Evolutionary conservation across 2,888 invertebrate genomes (phyloP).

Genomic region (Heterodera filipjevi): DNA sequence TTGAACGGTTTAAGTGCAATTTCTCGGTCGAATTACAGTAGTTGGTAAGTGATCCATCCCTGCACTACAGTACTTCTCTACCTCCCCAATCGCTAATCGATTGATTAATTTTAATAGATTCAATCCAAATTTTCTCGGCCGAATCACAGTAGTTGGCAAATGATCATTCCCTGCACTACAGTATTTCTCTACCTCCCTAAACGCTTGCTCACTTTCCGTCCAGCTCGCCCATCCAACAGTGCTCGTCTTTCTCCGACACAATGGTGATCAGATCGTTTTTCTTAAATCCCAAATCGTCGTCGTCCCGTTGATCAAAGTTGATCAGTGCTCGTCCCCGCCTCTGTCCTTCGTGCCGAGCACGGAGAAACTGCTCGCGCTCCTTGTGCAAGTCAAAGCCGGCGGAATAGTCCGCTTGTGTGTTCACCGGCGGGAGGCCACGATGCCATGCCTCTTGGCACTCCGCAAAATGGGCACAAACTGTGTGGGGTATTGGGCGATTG

Average conservation of each 20-base stretch:
- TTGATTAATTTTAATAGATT: too few relatives aligned
- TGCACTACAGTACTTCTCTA: too few relatives aligned
- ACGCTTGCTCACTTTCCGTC: conserved; percentile 67
- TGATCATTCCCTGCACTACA: neutral
- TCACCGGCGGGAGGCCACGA: conserved; percentile 30
- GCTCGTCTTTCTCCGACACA: conserved; percentile 68
- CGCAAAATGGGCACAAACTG: conserved; percentile 87
- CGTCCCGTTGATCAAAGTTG: conserved; percentile 80
- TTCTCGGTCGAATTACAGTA: too few relatives aligned
- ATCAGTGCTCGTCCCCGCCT: conserved; percentile 90
- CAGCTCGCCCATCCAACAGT: conserved; percentile 70
- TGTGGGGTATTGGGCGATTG: neutral
- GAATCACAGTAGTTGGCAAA: too few relatives aligned
- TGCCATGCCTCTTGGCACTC: conserved; percentile 77
- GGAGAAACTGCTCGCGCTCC: conserved; percentile 92
- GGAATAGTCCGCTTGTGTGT: conserved; percentile 81
- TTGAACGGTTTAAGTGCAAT: too few relatives aligned
- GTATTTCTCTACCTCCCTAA: neutral
- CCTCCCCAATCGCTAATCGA: too few relatives aligned
- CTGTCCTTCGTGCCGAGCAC: conserved; percentile 83
- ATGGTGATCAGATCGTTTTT: conserved; percentile 87
- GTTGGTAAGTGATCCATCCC: too few relatives aligned
- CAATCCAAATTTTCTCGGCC: too few relatives aligned
- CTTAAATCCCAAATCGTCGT: conserved; percentile 90
- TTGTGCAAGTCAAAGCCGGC: conserved; percentile 87